phyloP scores from a whole-genome alignment of 2,113 vertebrate genomes.

The Probosciger aterrimus region DNA sequence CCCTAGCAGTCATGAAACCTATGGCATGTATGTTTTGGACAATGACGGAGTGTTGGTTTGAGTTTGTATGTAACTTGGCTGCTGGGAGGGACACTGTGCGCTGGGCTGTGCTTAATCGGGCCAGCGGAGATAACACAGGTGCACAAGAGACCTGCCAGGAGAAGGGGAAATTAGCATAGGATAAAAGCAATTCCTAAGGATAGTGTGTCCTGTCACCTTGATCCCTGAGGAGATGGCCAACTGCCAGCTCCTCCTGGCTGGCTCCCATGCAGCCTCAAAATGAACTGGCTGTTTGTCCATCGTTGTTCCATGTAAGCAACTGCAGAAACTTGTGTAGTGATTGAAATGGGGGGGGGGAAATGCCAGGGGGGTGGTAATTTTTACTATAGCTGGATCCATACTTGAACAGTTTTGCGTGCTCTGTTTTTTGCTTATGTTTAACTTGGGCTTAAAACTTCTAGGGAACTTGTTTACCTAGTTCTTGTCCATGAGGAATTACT shows the following conservation, averaged over 20 bases:
- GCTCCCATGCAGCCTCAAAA: neutral
- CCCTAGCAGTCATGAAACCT: neutral
- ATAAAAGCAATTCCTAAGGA: neutral
- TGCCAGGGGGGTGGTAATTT: neutral
- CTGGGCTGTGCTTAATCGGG: neutral
- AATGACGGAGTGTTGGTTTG: neutral
- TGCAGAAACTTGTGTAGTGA: neutral
- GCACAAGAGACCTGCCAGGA: neutral
- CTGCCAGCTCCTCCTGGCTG: neutral
- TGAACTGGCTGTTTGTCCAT: neutral
- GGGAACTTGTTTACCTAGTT: neutral
- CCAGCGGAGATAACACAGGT: neutral
- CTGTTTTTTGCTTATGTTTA: neutral
- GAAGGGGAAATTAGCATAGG: neutral
- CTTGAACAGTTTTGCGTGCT: neutral
- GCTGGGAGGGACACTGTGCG: rapidly evolving
- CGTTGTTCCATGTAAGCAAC: neutral
- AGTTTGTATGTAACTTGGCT: neutral
- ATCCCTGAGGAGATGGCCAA: neutral
- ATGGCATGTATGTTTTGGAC: rapidly evolving
- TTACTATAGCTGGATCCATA: neutral
- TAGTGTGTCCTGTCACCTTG: neutral
- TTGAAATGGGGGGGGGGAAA: rapidly evolving
- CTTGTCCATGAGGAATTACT: neutral
- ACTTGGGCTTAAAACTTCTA: neutral